Base-by-base conservation (phyloP, 2,888 invertebrate species). In the Rhagium mordax region DNA sequence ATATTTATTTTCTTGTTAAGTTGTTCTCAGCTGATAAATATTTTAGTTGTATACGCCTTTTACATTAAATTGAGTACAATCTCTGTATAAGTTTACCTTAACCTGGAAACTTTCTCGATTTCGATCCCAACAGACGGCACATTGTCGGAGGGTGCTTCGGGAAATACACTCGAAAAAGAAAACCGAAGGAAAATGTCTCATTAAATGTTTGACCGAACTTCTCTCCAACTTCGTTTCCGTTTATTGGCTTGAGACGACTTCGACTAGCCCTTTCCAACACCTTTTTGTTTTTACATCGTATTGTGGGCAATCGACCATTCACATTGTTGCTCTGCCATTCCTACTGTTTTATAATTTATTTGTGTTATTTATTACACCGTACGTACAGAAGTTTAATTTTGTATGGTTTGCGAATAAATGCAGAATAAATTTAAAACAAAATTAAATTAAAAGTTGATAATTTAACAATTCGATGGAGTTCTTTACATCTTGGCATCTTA, bases 121-220 rank as follows among this genome's bases (percentile, higher is more conserved):
- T 29, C 24, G 18, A 33, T 65, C 65, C 33, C 33, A n/a, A 2
- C 51, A 53, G 65, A 51, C 64, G 65, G 41, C 33, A 48, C 53
- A 27, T 65, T 53, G 49, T 16, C 10, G 20, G 47, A 21, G 65
- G 33, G 53, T n/a, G 65, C 33, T 13, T 27, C 53, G 65, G 65
- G 53, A 65, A 49, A 65, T 65, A 20, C 53, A 41, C 33, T 16
- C 53, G 41, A 33, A 65, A 62, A 61, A 71, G 65, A 68, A 70
- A 74, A 74, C 53, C 71, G 53, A 62, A 70, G 74, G 68, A 71
- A 74, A 74, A 67, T 57, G 71, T 74, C 71, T 71, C 69, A 71
- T 71, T 74, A 74, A 71, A 69, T 67, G 74, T 71, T 74, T 64
- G 69, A 69, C 69, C 61, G 65, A 74, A 74, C 69, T 74, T 70